phyloP scores from a whole-genome alignment of 2,113 vertebrate genomes.

The Zeus faber region DNA sequence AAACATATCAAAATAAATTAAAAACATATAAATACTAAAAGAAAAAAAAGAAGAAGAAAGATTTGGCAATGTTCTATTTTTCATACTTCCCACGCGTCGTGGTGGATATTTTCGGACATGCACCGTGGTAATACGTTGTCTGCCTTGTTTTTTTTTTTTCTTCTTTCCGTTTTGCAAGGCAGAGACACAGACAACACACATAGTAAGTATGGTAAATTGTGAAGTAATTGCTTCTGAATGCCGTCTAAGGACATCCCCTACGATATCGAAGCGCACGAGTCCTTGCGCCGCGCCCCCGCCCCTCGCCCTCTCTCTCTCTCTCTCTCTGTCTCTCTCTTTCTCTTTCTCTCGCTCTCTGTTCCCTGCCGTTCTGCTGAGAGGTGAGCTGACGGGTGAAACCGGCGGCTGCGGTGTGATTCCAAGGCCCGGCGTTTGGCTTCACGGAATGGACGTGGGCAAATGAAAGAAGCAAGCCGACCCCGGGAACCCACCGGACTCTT shows the following conservation, averaged over 20 bases:
- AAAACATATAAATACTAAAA: constrained; percentile 63
- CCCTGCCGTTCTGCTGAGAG: too few relatives aligned
- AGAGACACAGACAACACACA: constrained; percentile 46
- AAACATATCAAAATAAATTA: constrained; percentile 72
- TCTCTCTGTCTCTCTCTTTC: not conserved
- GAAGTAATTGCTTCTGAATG: constrained; percentile 42
- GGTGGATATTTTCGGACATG: constrained; percentile 23
- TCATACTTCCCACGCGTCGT: constrained; percentile 25
- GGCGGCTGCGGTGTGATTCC: too few relatives aligned
- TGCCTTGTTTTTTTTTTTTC: constrained; percentile 22
- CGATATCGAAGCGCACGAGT: constrained; percentile 33
- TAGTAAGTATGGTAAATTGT: constrained; percentile 41
- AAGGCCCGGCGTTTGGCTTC: too few relatives aligned
- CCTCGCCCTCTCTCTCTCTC: constrained; percentile 3
- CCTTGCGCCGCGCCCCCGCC: constrained; percentile 22
- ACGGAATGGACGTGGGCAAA: too few relatives aligned
- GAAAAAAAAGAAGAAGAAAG: constrained; percentile 31
- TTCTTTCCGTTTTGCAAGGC: constrained; percentile 28
- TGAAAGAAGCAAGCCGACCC: too few relatives aligned
- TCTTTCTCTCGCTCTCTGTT: too few relatives aligned
- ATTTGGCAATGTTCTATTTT: constrained; percentile 71
- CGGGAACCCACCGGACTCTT: too few relatives aligned
- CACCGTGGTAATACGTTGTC: constrained; percentile 18
- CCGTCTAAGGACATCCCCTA: constrained; percentile 45
- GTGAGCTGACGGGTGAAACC: too few relatives aligned